These are phyloP conservation scores for Brachionus koreanus DNA, from an alignment of 1,140 invertebrate genomes.

Conservation along the genomic window DNA sequence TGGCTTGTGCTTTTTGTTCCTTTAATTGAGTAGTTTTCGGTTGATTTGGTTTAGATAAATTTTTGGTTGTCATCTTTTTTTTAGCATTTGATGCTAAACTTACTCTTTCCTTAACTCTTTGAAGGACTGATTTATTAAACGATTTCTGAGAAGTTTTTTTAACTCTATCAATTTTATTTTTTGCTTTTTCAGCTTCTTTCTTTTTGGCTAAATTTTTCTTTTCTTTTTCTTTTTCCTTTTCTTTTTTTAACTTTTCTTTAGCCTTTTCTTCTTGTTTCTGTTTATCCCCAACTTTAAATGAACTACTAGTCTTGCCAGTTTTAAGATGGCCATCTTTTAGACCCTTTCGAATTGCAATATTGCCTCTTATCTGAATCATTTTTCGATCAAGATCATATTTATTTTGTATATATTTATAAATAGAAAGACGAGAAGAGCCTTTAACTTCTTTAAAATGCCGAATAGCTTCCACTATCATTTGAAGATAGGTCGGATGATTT, in stretches of 20 bases:
- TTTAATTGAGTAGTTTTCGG: neutral
- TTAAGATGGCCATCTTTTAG: conserved; percentile 16
- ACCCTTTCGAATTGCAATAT: neutral
- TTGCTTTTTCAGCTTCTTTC: neutral
- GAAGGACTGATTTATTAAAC: neutral
- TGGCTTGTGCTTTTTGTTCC: neutral
- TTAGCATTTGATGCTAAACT: neutral
- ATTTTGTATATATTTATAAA: conserved; percentile 20
- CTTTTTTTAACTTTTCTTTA: neutral
- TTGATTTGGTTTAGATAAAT: neutral
- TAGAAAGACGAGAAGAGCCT: conserved; percentile 11
- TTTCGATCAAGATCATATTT: conserved; percentile 26
- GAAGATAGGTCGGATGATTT: neutral
- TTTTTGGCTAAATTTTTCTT: neutral
- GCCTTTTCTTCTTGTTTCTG: conserved; percentile 36
- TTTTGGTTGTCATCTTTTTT: neutral
- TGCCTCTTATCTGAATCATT: neutral
- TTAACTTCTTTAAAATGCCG: neutral
- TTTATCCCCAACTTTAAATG: conserved; percentile 42
- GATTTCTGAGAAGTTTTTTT: neutral
- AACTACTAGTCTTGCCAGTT: neutral
- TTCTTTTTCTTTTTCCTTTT: neutral
- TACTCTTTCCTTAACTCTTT: neutral
- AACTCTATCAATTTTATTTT: neutral
- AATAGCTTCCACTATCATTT: conserved; percentile 41